Percentiles rank a stretch among this genome's conserved stretches.
These are phyloP conservation scores for Melieria crassipennis DNA, from an alignment of 2,888 invertebrate genomes.

Conservation along the genomic window DNA sequence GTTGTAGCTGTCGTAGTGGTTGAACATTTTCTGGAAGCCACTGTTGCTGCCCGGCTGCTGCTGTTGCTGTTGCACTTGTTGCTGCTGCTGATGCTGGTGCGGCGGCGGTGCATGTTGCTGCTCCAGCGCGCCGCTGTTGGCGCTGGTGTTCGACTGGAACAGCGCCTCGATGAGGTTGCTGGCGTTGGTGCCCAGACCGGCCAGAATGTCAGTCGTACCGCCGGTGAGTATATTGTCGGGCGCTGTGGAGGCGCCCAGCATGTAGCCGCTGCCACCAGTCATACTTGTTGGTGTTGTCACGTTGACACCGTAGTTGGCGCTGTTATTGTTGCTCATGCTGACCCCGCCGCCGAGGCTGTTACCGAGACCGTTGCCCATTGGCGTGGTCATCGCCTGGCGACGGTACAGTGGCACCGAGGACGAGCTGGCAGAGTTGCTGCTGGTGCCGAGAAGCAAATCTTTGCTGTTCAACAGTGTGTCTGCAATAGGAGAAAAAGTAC, in stretches of 20 bases:
- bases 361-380: conserved; percentile 15
- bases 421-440: conserved; percentile 29
- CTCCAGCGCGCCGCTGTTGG: conserved; percentile 16
- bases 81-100: conserved; percentile 5
- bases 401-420: conserved; percentile 68
- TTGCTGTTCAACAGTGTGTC: conserved; percentile 47
- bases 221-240: conserved; percentile 52
- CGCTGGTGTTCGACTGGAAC: conserved; percentile 52
- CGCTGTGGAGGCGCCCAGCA: conserved; percentile 27
- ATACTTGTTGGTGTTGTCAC: too few species aligned
- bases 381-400: conserved; percentile 61
- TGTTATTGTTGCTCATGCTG: too few species aligned
- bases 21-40: conserved; percentile 41
- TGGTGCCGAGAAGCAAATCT: conserved; percentile 44
- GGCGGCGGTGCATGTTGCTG: conserved; percentile 33
- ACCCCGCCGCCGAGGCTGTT: conserved; percentile 23
- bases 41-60: conserved; percentile 30
- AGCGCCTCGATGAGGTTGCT: conserved; percentile 61
- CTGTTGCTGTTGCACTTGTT: conserved; percentile 13
- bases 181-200: conserved; percentile 52
- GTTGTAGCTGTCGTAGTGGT: conserved; percentile 58
- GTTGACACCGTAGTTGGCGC: too few species aligned
- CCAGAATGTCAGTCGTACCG: conserved; percentile 47
- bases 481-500: conserved; percentile 17
- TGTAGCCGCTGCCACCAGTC: conserved; percentile 5